Conservation (phyloP, 1,140 invertebrate genomes). For the Hylyphantes graminicola region DNA sequence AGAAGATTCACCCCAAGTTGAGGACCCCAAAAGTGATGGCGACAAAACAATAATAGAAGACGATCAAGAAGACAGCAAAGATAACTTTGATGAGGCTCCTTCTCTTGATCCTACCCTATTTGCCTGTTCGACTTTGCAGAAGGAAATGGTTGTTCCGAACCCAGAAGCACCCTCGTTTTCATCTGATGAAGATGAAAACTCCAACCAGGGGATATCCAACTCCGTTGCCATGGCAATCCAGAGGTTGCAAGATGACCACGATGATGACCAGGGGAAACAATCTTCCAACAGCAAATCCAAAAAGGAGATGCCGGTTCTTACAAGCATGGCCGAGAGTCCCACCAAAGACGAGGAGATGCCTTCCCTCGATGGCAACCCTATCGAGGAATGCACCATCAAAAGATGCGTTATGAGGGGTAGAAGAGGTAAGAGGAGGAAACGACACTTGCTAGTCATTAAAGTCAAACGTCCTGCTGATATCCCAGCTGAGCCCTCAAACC, state of each 20-base stretch:
- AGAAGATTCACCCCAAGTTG: not conserved
- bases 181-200: conserved; percentile 61
- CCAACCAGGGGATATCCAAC: conserved; percentile 54
- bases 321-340: not conserved
- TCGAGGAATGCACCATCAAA: conserved; percentile 48
- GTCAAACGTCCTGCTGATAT: conserved; percentile 39
- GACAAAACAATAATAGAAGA: conserved; percentile 26
- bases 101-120: conserved; percentile 50
- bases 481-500: not conserved
- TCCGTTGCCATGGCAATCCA: conserved; percentile 61
- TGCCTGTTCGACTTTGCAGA: conserved; percentile 39
- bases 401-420: conserved; percentile 30
- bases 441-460: conserved; percentile 57
- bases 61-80: conserved; percentile 27
- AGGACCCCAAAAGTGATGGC: conserved; percentile 20
- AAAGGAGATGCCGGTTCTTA: conserved; percentile 20
- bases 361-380: not conserved
- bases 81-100: conserved; percentile 56
- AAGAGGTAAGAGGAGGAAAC: conserved; percentile 40
- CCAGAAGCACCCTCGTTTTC: conserved; percentile 62
- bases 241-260: conserved; percentile 60
- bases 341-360: not conserved
- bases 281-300: conserved; percentile 14
- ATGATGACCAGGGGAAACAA: conserved; percentile 49
- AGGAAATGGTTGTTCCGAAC: conserved; percentile 59